Conservation (phyloP, 2,888 invertebrate species). For the Idaea dimidiata region DNA sequence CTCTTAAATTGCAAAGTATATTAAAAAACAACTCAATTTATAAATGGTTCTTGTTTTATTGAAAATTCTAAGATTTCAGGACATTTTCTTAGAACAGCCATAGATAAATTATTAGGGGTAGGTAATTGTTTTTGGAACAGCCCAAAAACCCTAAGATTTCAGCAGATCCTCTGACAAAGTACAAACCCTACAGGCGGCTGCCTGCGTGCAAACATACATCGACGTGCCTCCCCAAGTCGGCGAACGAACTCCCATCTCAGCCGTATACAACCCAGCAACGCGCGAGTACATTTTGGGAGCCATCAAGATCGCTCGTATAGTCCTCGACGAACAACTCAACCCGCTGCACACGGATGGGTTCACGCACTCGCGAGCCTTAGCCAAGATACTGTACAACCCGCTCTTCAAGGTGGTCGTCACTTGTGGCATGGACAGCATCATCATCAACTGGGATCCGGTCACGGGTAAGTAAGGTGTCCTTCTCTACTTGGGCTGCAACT, state of each 20-base stretch:
- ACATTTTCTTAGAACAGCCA: too few species aligned
- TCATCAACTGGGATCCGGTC: conserved; percentile 91
- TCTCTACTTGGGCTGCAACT: neutral
- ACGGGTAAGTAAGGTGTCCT: conserved; percentile 63
- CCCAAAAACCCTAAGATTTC: too few species aligned
- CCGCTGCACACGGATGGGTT: conserved; percentile 86
- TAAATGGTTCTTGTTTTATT: too few species aligned
- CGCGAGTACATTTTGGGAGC: conserved; percentile 85
- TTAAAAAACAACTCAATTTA: too few species aligned
- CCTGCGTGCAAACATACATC: conserved; percentile 80
- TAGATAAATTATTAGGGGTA: too few species aligned
- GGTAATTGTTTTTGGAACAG: too few species aligned
- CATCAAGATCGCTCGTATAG: conserved; percentile 82
- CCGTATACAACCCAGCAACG: conserved; percentile 84
- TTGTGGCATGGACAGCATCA: conserved; percentile 88
- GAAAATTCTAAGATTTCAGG: too few species aligned
- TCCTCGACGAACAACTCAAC: conserved; percentile 84
- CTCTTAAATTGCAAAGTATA: too few species aligned
- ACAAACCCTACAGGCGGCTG: neutral
- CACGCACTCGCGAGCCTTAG: conserved; percentile 85
- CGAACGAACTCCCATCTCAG: conserved; percentile 80
- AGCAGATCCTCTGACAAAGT: too few species aligned
- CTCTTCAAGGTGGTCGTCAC: conserved; percentile 88
- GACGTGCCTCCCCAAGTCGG: conserved; percentile 83
- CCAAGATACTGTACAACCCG: conserved; percentile 88